Evolutionary conservation across 2,888 invertebrate species (phyloP), one percentile per base, ranked within the genome.

Genomic region (Parasteatoda lunata): DNA sequence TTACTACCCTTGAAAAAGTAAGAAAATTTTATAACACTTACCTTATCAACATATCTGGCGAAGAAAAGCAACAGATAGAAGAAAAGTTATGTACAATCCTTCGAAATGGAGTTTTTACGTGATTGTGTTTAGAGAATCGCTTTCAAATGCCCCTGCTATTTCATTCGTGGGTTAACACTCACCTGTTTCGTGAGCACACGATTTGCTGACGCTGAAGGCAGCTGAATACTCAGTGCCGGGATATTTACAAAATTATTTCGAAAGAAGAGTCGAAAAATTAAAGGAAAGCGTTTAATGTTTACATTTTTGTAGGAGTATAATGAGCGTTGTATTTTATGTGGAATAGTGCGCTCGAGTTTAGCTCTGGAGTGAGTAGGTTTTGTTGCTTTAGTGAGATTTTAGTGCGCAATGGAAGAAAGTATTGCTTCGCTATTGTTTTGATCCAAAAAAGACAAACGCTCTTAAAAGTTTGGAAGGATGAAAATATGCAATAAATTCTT

Each of bases 151-250:
- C 13, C 30, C 45, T 45, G 54, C 49, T 13, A 54, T 73, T 73
- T 73, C 59, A 59, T 45, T 45, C 77, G 47, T 78, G 77, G 52
- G 45, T 48, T 48, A 45, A 54, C 45, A 6, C 13, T 69, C 77
- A 78, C 77, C 77, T 78, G 77, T 68, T 69, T 69, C 54, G 54
- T 78, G 7, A 47, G 54, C 69, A 78, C 69, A 78, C 77, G 77
- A 69, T 54, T 15, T 45, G 30, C 69, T 78, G 69, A 78, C 70
- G 77, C 30, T 54, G 54, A 15, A 47, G 15, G 45, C 77, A 78
- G 77, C 77, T 78, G 77, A 30, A 69, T 64, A 76, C 13, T 48
- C 65, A 65, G 15, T 54, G 5, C 45, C n/a, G 59, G 8, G 59
- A 30, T 59, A 59, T 59, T 59, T 59, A 13, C 59, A 59, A n/a